Evolutionary conservation across 2,888 invertebrate species (phyloP).

Genomic region (Slavum lentiscoides): DNA sequence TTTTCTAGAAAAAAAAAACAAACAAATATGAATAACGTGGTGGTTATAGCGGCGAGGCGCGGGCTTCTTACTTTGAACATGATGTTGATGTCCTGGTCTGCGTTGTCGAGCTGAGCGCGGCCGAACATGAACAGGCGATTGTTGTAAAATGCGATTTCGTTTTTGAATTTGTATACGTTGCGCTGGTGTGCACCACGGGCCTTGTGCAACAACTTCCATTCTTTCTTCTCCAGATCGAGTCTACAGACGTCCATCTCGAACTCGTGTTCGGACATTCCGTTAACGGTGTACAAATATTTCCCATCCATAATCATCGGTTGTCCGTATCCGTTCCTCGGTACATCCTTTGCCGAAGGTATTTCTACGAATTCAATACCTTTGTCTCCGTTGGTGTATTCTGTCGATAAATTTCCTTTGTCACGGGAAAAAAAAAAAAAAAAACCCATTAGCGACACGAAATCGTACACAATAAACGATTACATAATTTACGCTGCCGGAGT

Average conservation of each 20-base stretch:
- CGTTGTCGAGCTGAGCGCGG: not conserved
- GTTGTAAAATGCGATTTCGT: not conserved
- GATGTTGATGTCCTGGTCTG: not conserved
- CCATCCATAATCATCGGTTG: not conserved
- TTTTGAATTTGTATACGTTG: not conserved
- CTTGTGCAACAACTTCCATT: not conserved
- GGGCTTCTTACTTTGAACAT: not conserved
- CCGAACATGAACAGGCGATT: not conserved
- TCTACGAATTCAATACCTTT: not conserved
- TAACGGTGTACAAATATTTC: not conserved
- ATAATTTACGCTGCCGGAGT: too few relatives aligned
- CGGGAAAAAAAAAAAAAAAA: not conserved
- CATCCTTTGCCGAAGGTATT: not conserved
- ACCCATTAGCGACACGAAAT: too few relatives aligned
- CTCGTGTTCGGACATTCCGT: not conserved
- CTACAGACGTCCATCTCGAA: slow-evolving; percentile 13
- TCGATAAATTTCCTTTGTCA: not conserved
- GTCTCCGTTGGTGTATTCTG: not conserved
- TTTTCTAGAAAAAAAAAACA: not conserved
- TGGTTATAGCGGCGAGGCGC: too few relatives aligned
- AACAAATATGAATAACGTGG: too few relatives aligned
- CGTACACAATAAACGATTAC: not conserved
- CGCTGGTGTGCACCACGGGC: not conserved
- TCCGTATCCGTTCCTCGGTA: not conserved
- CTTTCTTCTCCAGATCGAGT: not conserved